Evolutionary conservation across 2,113 vertebrate species (phyloP).

Genomic region (Campylorhamphus procurvoides): DNA sequence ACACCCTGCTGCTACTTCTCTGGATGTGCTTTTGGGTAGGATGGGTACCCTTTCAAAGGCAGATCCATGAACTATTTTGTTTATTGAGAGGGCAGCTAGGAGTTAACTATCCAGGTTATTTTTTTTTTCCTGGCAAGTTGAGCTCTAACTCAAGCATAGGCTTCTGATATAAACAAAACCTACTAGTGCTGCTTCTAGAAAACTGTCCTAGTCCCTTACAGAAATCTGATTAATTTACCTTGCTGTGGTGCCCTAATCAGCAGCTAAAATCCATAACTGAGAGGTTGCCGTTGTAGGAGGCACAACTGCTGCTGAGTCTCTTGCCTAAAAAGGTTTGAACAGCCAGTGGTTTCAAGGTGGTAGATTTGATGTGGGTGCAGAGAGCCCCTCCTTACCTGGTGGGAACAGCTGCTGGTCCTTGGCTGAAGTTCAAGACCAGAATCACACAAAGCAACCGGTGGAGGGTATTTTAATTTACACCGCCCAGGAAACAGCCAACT

Average conservation of each 20-base stretch:
- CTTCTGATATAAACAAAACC: not conserved
- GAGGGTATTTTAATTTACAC: not conserved
- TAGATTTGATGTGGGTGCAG: not conserved
- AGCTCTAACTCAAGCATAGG: not conserved
- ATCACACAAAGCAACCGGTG: not conserved
- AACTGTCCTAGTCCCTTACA: not conserved
- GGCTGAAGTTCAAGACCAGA: not conserved
- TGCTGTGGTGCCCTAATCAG: not conserved
- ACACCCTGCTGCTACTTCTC: not conserved
- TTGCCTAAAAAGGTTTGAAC: not conserved
- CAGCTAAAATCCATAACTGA: not conserved
- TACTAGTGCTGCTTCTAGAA: not conserved
- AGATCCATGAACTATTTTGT: not conserved
- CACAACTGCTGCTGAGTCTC: not conserved
- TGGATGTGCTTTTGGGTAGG: not conserved
- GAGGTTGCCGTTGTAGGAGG: not conserved
- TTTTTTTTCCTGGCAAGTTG: not conserved
- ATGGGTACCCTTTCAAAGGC: not conserved
- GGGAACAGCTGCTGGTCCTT: not conserved
- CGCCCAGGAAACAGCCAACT: not conserved
- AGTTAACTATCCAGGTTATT: not conserved
- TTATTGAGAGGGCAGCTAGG: not conserved
- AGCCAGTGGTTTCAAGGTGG: accelerated
- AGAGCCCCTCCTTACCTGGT: not conserved
- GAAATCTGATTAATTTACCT: not conserved